phyloP scores from a whole-genome alignment of 2,888 invertebrate species.

The Cheilosia variabilis region DNA sequence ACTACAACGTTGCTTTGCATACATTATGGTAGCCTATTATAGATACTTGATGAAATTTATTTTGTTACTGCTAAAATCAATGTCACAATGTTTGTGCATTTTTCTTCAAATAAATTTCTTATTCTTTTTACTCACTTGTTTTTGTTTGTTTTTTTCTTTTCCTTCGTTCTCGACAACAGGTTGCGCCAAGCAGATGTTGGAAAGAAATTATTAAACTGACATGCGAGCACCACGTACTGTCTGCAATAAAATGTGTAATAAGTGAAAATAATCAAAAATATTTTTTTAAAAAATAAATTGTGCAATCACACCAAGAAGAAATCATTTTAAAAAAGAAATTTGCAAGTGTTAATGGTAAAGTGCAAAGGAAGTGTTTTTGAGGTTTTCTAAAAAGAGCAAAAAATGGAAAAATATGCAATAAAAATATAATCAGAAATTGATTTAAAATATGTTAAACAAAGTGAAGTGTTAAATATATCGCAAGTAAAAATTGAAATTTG shows the following conservation, averaged over 20 bases:
- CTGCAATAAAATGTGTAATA: slow-evolving; percentile 47
- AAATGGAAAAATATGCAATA: slow-evolving; percentile 1
- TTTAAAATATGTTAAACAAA: not conserved
- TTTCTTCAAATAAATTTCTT: slow-evolving; percentile 13
- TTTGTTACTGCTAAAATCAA: slow-evolving; percentile 21
- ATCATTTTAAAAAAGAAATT: slow-evolving; percentile 1
- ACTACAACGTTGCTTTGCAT: slow-evolving; percentile 11
- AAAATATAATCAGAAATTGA: slow-evolving; percentile 16
- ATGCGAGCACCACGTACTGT: slow-evolving; percentile 14
- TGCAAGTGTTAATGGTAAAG: slow-evolving; percentile 19
- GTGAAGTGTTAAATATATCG: not conserved
- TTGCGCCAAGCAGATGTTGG: slow-evolving; percentile 42
- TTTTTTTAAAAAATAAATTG: slow-evolving; percentile 10
- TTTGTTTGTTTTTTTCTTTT: slow-evolving; percentile 36
- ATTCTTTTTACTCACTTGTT: slow-evolving; percentile 34
- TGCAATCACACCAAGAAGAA: slow-evolving; percentile 25
- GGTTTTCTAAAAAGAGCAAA: slow-evolving; percentile 14
- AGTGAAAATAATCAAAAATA: slow-evolving; percentile 28
- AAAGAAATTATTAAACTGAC: slow-evolving; percentile 26
- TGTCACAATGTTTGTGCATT: slow-evolving; percentile 34
- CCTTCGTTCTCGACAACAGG: slow-evolving; percentile 48
- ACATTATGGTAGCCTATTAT: slow-evolving; percentile 17
- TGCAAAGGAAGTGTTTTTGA: slow-evolving; percentile 31
- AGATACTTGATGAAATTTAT: slow-evolving; percentile 35
- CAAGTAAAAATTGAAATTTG: not conserved